These are phyloP conservation scores for Microtus californicus DNA, from an alignment of 2,797 vertebrate genomes.

Conservation along the genomic window DNA sequence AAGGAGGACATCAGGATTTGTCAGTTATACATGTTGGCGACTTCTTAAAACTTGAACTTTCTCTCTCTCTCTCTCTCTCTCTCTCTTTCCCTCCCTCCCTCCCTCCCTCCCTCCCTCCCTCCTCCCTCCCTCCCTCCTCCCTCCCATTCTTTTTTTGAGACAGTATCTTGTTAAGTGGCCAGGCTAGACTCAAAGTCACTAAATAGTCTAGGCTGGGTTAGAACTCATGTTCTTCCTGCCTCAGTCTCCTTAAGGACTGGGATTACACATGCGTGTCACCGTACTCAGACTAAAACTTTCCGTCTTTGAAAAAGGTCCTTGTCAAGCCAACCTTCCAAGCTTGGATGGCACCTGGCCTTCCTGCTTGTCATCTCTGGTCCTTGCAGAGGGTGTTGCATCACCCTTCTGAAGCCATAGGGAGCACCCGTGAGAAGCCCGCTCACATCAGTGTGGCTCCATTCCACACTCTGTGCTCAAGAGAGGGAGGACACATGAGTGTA, in stretches of 20 bases:
- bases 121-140: too few relatives aligned
- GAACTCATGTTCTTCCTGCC: neutral
- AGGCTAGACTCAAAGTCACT: neutral
- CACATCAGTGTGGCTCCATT: fast-evolving
- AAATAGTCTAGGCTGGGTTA: neutral
- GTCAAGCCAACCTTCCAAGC: neutral
- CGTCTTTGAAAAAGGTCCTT: neutral
- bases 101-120: too few relatives aligned
- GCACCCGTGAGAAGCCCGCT: neutral
- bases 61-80: too few relatives aligned
- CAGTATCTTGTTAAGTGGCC: neutral
- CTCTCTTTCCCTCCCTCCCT: too few relatives aligned
- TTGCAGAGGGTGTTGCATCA: neutral
- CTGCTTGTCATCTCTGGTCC: neutral
- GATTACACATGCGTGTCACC: too few relatives aligned
- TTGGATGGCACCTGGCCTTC: neutral
- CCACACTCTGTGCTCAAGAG: neutral
- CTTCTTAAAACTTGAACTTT: neutral
- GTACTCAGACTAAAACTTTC: neutral
- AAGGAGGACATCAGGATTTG: neutral
- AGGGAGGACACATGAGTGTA: fast-evolving
- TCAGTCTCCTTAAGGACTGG: neutral
- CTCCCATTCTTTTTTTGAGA: neutral
- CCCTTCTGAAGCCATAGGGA: neutral
- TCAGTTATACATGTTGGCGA: neutral